Conservation (phyloP, 2,113 vertebrate genomes). For the Larimichthys crocea region DNA sequence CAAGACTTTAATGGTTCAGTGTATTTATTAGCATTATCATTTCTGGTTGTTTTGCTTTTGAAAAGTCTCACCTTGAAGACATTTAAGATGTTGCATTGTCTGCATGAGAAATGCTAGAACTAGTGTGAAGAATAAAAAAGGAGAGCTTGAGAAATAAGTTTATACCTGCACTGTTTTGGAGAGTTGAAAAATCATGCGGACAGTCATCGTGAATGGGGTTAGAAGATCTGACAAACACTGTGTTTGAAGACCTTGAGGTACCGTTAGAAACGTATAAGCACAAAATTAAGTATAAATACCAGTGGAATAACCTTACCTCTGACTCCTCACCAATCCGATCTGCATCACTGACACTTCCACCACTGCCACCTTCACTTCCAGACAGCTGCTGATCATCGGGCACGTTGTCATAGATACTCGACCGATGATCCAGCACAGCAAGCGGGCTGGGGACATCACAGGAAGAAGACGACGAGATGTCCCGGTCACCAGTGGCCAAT, state of each 20-base stretch:
- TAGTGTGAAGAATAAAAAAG: neutral
- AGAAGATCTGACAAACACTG: too few relatives aligned
- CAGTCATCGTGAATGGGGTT: too few relatives aligned
- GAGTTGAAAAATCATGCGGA: too few relatives aligned
- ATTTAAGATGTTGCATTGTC: neutral
- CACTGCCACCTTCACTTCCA: conserved; percentile 36
- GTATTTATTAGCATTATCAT: too few relatives aligned
- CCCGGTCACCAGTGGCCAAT: neutral
- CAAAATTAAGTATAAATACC: too few relatives aligned
- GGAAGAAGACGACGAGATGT: neutral
- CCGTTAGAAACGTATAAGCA: too few relatives aligned
- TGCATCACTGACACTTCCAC: conserved; percentile 37
- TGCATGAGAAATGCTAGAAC: neutral
- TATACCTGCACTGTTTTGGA: too few relatives aligned
- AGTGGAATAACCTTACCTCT: conserved; percentile 42
- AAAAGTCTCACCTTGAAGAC: neutral
- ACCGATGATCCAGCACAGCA: conserved; percentile 70
- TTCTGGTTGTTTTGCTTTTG: neutral
- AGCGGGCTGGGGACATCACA: conserved; percentile 8
- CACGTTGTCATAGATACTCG: conserved; percentile 91
- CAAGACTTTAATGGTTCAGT: too few relatives aligned
- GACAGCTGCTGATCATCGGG: conserved; percentile 65
- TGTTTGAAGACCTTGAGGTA: too few relatives aligned
- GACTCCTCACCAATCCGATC: conserved; percentile 28
- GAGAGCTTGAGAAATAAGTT: neutral